Evolutionary conservation across 2,797 vertebrate species (phyloP).

Genomic region (Falco columbarius): DNA sequence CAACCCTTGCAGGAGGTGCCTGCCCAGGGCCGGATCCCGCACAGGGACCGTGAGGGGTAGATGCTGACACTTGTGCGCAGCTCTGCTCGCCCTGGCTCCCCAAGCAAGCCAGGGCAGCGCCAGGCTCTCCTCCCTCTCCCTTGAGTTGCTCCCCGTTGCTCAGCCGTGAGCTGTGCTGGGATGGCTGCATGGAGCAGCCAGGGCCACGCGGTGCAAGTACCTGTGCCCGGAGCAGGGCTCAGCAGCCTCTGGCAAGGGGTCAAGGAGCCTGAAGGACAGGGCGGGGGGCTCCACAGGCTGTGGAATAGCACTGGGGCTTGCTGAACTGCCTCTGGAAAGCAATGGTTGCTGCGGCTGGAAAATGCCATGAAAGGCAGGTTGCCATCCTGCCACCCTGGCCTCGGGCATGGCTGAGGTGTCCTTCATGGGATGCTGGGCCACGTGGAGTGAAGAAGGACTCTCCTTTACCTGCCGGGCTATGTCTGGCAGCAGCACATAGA

Average conservation of each 20-base stretch:
- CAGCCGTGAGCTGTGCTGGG: not conserved
- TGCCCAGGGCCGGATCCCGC: not conserved
- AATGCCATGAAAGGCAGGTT: not conserved
- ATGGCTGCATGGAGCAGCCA: not conserved
- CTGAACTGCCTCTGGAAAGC: not conserved
- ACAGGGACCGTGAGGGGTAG: not conserved
- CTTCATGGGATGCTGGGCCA: not conserved
- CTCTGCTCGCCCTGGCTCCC: not conserved
- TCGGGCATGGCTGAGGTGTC: not conserved
- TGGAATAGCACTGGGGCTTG: not conserved
- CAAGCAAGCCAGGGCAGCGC: not conserved
- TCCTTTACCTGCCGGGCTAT: not conserved
- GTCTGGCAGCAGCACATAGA: not conserved
- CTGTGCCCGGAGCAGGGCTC: accelerated
- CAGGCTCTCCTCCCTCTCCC: not conserved
- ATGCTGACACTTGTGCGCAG: not conserved
- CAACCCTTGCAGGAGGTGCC: not conserved
- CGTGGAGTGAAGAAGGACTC: not conserved
- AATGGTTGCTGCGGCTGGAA: not conserved
- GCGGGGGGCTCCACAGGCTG: not conserved
- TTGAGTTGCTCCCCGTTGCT: not conserved
- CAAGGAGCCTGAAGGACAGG: not conserved
- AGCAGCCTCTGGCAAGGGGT: not conserved
- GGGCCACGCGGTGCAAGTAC: accelerated
- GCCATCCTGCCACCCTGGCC: not conserved